Conservation (phyloP, 2,888 invertebrate genomes). For the Oxystoma pomonae region DNA sequence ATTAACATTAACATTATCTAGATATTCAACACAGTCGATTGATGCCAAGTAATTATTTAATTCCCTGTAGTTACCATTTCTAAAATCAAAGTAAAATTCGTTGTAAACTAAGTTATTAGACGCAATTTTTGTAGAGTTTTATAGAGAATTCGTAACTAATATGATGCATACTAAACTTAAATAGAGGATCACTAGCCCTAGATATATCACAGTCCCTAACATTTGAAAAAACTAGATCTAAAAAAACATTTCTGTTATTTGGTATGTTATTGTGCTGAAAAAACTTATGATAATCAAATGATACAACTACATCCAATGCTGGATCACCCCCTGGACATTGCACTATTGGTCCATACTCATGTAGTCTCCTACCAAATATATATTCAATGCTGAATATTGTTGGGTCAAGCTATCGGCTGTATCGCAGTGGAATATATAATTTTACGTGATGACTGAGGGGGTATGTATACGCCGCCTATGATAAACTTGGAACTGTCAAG, state of each 20-base stretch:
- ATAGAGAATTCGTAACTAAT: neutral
- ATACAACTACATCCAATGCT: no score
- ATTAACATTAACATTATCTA: slow-evolving; percentile 2
- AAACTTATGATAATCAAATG: no score
- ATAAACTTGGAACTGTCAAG: slow-evolving; percentile 4
- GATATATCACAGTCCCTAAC: neutral
- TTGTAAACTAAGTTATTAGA: neutral
- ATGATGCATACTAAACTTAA: slow-evolving; percentile 5
- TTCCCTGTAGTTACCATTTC: slow-evolving; percentile 4
- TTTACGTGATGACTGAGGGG: neutral
- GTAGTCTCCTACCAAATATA: no score
- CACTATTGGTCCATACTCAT: no score
- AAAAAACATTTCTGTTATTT: no score
- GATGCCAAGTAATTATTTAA: slow-evolving; percentile 11
- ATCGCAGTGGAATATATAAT: neutral
- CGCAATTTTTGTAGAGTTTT: slow-evolving; percentile 1
- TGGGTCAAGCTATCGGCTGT: no score
- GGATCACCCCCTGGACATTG: no score
- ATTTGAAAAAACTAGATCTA: slow-evolving; percentile 11
- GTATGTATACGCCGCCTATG: neutral
- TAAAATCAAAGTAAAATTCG: slow-evolving; percentile 10
- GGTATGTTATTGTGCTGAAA: neutral
- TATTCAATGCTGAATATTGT: no score
- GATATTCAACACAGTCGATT: slow-evolving; percentile 2
- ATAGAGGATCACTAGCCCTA: slow-evolving; percentile 3